Evolutionary conservation across 2,113 vertebrate species (phyloP), one percentile per base, ranked within the genome.

Genomic region (Blennius ocellaris): DNA sequence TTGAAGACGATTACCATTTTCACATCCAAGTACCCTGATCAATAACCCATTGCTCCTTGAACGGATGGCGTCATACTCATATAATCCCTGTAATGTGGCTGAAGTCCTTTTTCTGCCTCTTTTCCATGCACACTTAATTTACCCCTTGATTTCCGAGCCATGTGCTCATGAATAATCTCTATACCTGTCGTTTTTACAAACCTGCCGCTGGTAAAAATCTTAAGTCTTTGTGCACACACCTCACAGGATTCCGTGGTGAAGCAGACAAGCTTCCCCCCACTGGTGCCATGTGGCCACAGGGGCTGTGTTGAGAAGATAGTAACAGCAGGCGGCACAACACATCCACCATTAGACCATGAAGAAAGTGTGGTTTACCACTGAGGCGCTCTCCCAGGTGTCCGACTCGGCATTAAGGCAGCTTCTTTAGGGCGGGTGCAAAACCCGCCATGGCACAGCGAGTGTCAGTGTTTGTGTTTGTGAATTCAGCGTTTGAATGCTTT

Each of bases 101-200:
- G 17, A 71, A 47, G 66, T 78, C 49, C 69, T 50, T 61, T 69
- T 61, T 71, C 61, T 61, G 69, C 64, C 59, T 53, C 54, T 78
- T 76, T 79, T 54, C 65, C 52, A 73, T 62, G 48, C 66, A 61
- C 38, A 76, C 51, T 82, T 73, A 75, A 61, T 88, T 74, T 80
- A 70, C 43, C n/a, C 21, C 44, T 50, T 1, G 3, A 51, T 65
- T 76, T 77, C 61, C 17, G 15, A 84, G 60, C 62, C 66, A 61
- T 77, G 72, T 55, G 69, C 69, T 83, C 73, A 81, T 84, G 61
- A 89, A 78, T 85, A 77, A 84, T 74, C 70, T 45, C 50, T 44
- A 57, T 47, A n/a, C n/a, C n/a, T n/a, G n/a, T n/a, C n/a, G n/a
- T n/a, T 80, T 77, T 75, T 47, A 55, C 62, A 50, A 76, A 82